A percentile compares a stretch with the other conserved stretches of the same genome.
phyloP scores from a whole-genome alignment of 2,797 vertebrate genomes.

The Syngnathus acus region DNA sequence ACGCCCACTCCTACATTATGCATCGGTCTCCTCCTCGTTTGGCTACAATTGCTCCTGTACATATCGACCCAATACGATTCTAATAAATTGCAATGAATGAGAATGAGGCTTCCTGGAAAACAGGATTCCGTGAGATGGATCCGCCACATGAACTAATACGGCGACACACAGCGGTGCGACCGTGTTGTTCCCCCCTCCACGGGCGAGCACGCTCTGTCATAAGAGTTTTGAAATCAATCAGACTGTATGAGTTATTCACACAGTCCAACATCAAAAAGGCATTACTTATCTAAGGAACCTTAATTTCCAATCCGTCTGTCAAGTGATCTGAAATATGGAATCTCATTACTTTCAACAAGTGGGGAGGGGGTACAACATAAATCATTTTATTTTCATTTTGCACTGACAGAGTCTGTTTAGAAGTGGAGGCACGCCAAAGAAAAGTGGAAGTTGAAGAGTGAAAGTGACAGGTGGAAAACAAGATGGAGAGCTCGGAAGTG shows the following conservation, averaged over 20 bases:
- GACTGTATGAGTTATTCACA: constrained; percentile 59
- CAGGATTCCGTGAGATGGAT: constrained; percentile 25
- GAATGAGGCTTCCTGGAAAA: constrained; percentile 46
- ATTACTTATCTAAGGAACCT: constrained; percentile 76
- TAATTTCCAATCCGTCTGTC: constrained; percentile 78
- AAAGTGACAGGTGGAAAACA: constrained; percentile 29
- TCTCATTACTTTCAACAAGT: constrained; percentile 78
- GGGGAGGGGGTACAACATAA: constrained; percentile 68
- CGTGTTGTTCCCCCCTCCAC: constrained; percentile 40
- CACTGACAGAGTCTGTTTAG: constrained; percentile 57
- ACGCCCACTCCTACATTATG: constrained; percentile 49
- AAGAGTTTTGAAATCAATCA: constrained; percentile 74
- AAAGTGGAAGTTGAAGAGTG: constrained; percentile 22
- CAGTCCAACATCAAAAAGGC: constrained; percentile 74
- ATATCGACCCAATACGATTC: constrained; percentile 45
- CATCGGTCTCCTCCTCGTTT: constrained; percentile 36
- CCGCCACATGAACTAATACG: constrained; percentile 38
- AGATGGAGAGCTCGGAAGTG: constrained; percentile 18
- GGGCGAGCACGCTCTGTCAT: constrained; percentile 52
- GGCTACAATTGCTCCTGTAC: constrained; percentile 48
- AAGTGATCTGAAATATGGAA: constrained; percentile 71
- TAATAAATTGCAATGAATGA: constrained; percentile 47
- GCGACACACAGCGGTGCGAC: constrained; percentile 42
- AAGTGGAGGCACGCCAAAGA: constrained; percentile 26
- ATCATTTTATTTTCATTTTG: constrained; percentile 70